Base-by-base conservation (phyloP, 2,113 vertebrate genomes). In the Eubucco bourcierii region DNA sequence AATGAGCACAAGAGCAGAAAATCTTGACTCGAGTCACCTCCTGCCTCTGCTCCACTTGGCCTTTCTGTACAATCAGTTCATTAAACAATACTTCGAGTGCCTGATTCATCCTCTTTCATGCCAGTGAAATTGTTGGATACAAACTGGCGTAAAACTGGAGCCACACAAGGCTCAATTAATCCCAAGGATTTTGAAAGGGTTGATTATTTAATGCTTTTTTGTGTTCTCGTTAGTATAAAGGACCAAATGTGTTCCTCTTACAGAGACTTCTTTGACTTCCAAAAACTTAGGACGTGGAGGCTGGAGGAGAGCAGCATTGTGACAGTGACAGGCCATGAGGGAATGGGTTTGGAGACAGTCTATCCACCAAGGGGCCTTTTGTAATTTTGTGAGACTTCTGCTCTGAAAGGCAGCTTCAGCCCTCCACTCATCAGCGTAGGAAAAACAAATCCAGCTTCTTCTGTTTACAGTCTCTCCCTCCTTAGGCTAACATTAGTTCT, bases 161-260 rank as follows among this genome's bases (percentile, higher is more conserved):
- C 56, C 75, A 84, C 1, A 7, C 20, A 80, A 29, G 44, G 53
- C 44, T 91, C 76, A 89, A 53, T 71, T 92, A 94, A 90, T 37
- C 65, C 53, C 58, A 75, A n/a, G 55, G 68, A 65, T 83, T 95
- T 92, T 93, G 73, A 93, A 87, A 84, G 24, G 58, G 59, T 63
- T 88, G 87, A 88, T 83, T 79, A 92, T 37, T 61, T 83, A 87
- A 95, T 50, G 61, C 12, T 84, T 94, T 94, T 90, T 89, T 67
- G 50, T 92, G 58, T 67, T 83, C 44, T 39, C 83, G 47, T 82
- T 78, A 89, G 34, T 78, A 74, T 50, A 71, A 82, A 89, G n/a
- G 25, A 93, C 8, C 24, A 92, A 90, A 85, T 25, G 5, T 66
- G 9, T 55, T 92, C 67, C 31, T 34, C n/a, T 74, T 67, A 23